phyloP scores from a whole-genome alignment of 2,113 vertebrate species.

The Heterotis niloticus region DNA sequence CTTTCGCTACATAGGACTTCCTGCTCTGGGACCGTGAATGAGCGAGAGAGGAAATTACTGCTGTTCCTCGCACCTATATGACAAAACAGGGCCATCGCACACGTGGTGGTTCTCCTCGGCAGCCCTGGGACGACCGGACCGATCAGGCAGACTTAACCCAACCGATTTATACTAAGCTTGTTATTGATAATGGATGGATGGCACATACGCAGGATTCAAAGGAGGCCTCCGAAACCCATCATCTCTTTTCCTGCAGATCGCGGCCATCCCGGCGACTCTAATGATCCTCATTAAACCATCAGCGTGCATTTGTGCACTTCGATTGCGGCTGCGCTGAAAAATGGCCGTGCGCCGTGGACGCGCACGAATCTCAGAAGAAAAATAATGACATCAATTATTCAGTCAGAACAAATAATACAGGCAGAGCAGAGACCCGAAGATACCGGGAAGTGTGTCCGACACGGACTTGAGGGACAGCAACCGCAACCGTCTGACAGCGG shows the following conservation, averaged over 20 bases:
- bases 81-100: no score
- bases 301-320: no score
- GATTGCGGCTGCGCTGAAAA: not conserved
- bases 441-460: not conserved
- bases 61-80: no score
- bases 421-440: not conserved
- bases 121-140: no score
- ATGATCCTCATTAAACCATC: slow-evolving; percentile 2
- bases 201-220: no score
- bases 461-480: not conserved
- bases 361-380: not conserved
- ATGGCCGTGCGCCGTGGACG: not conserved
- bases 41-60: not conserved
- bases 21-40: not conserved
- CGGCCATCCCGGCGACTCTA: not conserved
- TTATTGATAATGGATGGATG: no score
- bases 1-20: slow-evolving; percentile 15
- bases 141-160: no score
- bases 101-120: no score
- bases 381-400: not conserved
- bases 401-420: not conserved
- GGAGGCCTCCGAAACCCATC: no score
- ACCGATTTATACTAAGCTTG: no score
- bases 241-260: not conserved
- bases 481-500: no score